A percentile compares a stretch with the other conserved stretches of the same genome.
These are phyloP conservation scores for Emberiza fucata DNA, from an alignment of 2,113 vertebrate species.

Conservation along the genomic window DNA sequence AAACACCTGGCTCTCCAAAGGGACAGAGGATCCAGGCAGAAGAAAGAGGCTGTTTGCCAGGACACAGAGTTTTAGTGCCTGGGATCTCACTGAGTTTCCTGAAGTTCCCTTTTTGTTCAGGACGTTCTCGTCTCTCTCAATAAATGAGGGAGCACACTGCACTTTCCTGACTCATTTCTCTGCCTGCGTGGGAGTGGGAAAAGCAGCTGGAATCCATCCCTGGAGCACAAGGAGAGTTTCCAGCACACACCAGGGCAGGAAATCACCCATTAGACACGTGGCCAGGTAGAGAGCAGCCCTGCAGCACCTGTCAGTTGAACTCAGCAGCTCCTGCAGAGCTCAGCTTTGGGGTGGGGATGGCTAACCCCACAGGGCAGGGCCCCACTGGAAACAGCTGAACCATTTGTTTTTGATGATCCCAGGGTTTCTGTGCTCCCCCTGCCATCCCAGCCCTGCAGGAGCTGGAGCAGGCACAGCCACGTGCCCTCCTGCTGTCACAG, in stretches of 20 bases:
- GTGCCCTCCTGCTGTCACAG: not conserved
- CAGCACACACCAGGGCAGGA: not conserved
- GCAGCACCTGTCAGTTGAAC: not conserved
- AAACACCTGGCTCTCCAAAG: not conserved
- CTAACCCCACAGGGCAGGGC: not conserved
- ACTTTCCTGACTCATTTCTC: not conserved
- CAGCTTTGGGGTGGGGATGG: not conserved
- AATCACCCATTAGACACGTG: not conserved
- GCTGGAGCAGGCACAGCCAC: not conserved
- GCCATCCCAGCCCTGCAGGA: not conserved
- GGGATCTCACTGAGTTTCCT: not conserved
- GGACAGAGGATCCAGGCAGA: not conserved
- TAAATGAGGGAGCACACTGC: not conserved
- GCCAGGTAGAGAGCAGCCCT: not conserved
- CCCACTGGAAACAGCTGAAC: not conserved
- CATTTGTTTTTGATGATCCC: not conserved
- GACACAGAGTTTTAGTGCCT: not conserved
- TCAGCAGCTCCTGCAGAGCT: not conserved
- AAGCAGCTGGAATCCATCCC: slow-evolving; percentile 42
- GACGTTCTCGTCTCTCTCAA: not conserved
- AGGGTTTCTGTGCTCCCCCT: not conserved
- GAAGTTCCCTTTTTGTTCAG: not conserved
- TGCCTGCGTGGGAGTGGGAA: slow-evolving; percentile 4
- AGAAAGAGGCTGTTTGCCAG: not conserved
- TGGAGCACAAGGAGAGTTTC: not conserved